Percentiles rank a stretch among this genome's conserved stretches.
phyloP scores from a whole-genome alignment of 2,113 vertebrate species.

The Noctilio leporinus region DNA sequence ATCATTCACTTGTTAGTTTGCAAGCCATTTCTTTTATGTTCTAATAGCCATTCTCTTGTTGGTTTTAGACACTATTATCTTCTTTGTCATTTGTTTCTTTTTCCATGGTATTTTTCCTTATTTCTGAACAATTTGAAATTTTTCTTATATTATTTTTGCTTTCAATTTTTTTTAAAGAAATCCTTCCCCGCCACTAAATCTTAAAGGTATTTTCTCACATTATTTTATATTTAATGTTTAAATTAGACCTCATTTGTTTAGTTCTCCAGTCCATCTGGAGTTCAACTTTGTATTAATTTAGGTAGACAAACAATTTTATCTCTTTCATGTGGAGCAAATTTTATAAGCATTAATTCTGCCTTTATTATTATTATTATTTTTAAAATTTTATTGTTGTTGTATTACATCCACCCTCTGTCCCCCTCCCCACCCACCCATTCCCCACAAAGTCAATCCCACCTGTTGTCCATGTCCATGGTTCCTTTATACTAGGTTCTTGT shows the following conservation, averaged over 20 bases:
- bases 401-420: too few relatives aligned
- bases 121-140: background rate
- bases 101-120: background rate
- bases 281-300: conserved; percentile 26
- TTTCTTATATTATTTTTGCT: background rate
- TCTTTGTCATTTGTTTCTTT: background rate
- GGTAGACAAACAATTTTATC: background rate
- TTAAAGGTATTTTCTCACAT: background rate
- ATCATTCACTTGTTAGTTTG: background rate
- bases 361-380: conserved; percentile 46
- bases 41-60: background rate
- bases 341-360: background rate
- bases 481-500: too few relatives aligned
- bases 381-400: too few relatives aligned
- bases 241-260: conserved; percentile 8
- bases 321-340: background rate
- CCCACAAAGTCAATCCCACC: too few relatives aligned
- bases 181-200: background rate
- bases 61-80: background rate
- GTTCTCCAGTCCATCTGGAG: background rate
- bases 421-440: too few relatives aligned
- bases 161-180: background rate
- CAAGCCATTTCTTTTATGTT: background rate
- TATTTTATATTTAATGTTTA: conserved; percentile 47
- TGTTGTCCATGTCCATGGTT: too few relatives aligned